Base-by-base conservation (phyloP, 2,888 invertebrate genomes). In the Pristionchus entomophagus region DNA sequence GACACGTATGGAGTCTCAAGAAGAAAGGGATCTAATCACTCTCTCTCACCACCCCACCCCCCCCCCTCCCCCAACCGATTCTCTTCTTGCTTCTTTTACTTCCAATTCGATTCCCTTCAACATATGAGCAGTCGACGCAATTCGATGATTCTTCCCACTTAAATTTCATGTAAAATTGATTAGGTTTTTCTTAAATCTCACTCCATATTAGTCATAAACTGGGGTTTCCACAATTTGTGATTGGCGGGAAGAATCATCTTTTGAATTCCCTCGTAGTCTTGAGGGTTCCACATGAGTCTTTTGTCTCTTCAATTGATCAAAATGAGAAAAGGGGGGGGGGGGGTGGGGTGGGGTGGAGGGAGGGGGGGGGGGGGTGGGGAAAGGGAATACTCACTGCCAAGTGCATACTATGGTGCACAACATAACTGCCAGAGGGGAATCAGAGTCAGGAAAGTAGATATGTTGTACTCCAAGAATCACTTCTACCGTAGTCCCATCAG, bases 211-310 rank as follows among this genome's bases (percentile, higher is more conserved):
- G 41, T 45, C 73, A 73, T 73, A 8, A 22, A 26, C 73, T 73
- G 73, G 8, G 73, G 73, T 73, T 41, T 73, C 73, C 73, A 73
- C 41, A 73, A 26, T 73, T 73, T 73, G 73, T 73, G 73, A 73
- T 73, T 73, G 4, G 73, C 73, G 4, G 73, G 73, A 41, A 73
- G 73, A 41, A 26, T 26, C 8, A 73, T 26, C 22, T 26, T 73
- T 41, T 8, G 10, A 14, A 73, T 73, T 26, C 41, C 41, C n/a
- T 45, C 41, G 73, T 73, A 73, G 8, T 73, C 73, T 5, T 22
- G 73, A 8, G 73, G 73, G 45, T 73, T 73, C 73, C 73, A 73
- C 10, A n/a, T 41, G 22, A 73, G 41, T 45, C 73, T 12, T 17
- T 38, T 73, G 10, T 73, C 41, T n/a, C 41, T 73, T 8, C 6